Percentiles rank a stretch among this genome's conserved stretches.
These are phyloP conservation scores for Synanthedon vespiformis DNA, from an alignment of 2,888 invertebrate genomes.

Conservation along the genomic window DNA sequence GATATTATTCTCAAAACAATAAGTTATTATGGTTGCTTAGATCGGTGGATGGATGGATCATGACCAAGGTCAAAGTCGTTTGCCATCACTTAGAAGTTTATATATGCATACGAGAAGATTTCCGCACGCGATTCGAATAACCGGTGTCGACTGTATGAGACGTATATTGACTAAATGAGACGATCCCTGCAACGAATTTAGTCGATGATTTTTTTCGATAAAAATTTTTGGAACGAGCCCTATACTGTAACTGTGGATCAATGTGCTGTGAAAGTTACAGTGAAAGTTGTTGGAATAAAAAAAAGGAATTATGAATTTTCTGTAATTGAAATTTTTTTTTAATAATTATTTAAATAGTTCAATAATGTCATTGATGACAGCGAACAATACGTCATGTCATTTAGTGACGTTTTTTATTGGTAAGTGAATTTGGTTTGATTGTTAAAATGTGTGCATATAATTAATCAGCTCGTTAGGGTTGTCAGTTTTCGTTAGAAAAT, in stretches of 20 bases:
- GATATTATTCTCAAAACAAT: background rate
- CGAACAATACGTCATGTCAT: conserved; percentile 21
- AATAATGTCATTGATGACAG: conserved; percentile 1
- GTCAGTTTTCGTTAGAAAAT: too few species aligned
- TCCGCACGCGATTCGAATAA: conserved; percentile 15
- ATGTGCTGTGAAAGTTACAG: conserved; percentile 21
- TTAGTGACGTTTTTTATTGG: conserved; percentile 45
- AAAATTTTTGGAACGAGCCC: conserved; percentile 36
- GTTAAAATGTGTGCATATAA: too few species aligned
- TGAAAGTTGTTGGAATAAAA: background rate
- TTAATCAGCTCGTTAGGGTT: too few species aligned
- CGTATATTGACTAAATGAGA: conserved; percentile 4
- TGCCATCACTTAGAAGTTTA: background rate
- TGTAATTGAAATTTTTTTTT: background rate
- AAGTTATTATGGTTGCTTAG: background rate
- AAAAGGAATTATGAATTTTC: background rate
- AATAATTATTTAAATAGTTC: background rate
- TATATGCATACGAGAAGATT: conserved; percentile 10
- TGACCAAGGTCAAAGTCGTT: conserved; percentile 1
- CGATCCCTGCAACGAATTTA: conserved; percentile 6
- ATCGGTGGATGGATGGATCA: background rate
- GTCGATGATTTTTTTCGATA: conserved; percentile 12
- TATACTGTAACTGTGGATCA: conserved; percentile 23
- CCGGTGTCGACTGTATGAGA: conserved; percentile 13
- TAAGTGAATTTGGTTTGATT: conserved; percentile 17